phyloP scores from a whole-genome alignment of 2,113 vertebrate genomes.

The Zosterops japonicus region DNA sequence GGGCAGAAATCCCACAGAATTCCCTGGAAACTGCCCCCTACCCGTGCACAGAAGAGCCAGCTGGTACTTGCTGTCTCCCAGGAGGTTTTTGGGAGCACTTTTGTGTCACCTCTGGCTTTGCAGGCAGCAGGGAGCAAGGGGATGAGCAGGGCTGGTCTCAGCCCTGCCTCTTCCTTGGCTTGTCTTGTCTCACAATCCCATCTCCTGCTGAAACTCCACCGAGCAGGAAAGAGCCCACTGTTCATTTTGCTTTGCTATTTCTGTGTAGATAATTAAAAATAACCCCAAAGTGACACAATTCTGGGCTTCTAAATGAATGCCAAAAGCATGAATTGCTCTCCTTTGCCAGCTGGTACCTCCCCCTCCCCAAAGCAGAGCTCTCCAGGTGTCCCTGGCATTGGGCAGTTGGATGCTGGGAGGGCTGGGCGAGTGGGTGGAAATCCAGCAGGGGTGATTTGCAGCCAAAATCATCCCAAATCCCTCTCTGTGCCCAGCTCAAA shows the following conservation, averaged over 20 bases:
- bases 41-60: rapidly evolving
- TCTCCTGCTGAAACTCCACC: not conserved
- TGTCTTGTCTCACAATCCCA: not conserved
- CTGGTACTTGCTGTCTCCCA: not conserved
- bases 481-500: rapidly evolving
- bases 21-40: not conserved
- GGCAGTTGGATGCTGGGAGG: not conserved
- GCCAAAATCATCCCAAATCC: not conserved
- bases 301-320: not conserved
- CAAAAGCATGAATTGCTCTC: not conserved
- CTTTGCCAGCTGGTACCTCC: not conserved
- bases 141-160: not conserved
- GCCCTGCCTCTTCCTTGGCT: no score
- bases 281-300: not conserved
- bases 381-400: not conserved
- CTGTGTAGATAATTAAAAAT: not conserved
- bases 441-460: rapidly evolving
- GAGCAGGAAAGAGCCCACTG: not conserved
- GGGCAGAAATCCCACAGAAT: not conserved
- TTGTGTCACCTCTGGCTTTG: not conserved
- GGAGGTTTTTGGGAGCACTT: not conserved
- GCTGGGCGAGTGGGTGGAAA: rapidly evolving
- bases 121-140: not conserved
- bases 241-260: not conserved
- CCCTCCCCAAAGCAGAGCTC: not conserved